Evolutionary conservation across 1,140 invertebrate genomes (phyloP), one percentile per base, ranked within the genome.

Genomic region (Agraylea sexmaculata): DNA sequence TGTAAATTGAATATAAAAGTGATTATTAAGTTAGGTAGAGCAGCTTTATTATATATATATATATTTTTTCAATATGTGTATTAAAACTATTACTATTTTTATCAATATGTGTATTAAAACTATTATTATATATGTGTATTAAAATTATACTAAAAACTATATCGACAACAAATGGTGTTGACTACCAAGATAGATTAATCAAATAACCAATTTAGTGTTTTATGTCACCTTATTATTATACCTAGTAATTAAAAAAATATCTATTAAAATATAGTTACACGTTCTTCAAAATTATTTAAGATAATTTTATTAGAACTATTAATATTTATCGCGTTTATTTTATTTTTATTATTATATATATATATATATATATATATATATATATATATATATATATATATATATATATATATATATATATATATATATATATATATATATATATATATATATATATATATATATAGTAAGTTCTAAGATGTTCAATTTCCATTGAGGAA

Each of bases 221-320:
- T 31, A 11, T 12, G 16, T 31, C 6, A 31, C 16, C 16, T 11
- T 12, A 12, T 7, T 25, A n/a, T 25, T 7, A 7, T 7, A 27
- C 7, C 23, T 7, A 8, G n/a, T n/a, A n/a, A 8, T 8, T n/a
- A n/a, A 27, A n/a, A 8, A n/a, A 8, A 27, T 27, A 27, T n/a
- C 7, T 27, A 7, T 7, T n/a, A 8, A n/a, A 27, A 27, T 8
- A n/a, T 27, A 8, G n/a, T 7, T n/a, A 27, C 23, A 27, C 7
- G n/a, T 27, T n/a, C n/a, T 27, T 27, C 23, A 27, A n/a, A 7
- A 18, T 21, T 20, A 17, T 35, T 18, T 18, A 21, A 35, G 17
- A 35, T 20, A 21, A 35, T 17, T 35, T 35, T 12, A 20, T 20
- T 35, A 18, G 33, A 35, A 35, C 22, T 35, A 35, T 35, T 35